Percentiles rank a stretch among this genome's conserved stretches.
Conservation (phyloP, 2,888 invertebrate species). For the Drosophila nr. fundita region DNA sequence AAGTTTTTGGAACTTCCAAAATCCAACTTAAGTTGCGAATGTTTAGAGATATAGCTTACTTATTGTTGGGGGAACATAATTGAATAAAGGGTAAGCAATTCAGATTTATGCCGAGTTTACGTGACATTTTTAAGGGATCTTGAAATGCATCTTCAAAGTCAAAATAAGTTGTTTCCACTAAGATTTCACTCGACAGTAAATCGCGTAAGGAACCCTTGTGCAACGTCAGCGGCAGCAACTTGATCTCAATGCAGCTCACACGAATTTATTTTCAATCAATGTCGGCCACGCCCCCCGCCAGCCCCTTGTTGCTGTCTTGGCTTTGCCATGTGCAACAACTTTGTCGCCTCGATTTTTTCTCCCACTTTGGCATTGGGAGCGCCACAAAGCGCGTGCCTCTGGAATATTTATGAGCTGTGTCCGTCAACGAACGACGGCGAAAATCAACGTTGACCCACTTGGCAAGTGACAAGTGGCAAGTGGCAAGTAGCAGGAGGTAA, state of each 20-base stretch:
- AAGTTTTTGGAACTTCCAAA: neutral
- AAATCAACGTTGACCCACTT: constrained; percentile 79
- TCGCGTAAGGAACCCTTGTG: constrained; percentile 21
- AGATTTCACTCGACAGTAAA: neutral
- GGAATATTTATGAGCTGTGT: constrained; percentile 73
- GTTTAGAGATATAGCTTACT: neutral
- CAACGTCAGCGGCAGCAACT: constrained; percentile 7
- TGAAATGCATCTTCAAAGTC: neutral
- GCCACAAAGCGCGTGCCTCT: constrained; percentile 67
- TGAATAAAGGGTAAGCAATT: neutral
- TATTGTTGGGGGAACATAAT: neutral
- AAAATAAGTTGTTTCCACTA: neutral
- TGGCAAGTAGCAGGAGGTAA: constrained; percentile 38
- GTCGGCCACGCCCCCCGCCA: constrained; percentile 1
- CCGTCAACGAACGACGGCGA: constrained; percentile 53
- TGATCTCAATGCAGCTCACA: constrained; percentile 20
- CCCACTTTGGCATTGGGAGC: constrained; percentile 48
- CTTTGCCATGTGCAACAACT: constrained; percentile 48
- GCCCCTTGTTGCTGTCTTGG: constrained; percentile 1
- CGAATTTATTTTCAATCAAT: constrained; percentile 78
- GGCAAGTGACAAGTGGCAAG: constrained; percentile 53
- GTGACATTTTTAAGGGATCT: neutral
- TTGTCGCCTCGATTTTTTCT: constrained; percentile 71
- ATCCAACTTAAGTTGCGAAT: neutral
- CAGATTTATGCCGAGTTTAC: neutral